Evolutionary conservation across 2,797 vertebrate species (phyloP), one percentile per base, ranked within the genome.

Genomic region (Lithobates sylvaticus): DNA sequence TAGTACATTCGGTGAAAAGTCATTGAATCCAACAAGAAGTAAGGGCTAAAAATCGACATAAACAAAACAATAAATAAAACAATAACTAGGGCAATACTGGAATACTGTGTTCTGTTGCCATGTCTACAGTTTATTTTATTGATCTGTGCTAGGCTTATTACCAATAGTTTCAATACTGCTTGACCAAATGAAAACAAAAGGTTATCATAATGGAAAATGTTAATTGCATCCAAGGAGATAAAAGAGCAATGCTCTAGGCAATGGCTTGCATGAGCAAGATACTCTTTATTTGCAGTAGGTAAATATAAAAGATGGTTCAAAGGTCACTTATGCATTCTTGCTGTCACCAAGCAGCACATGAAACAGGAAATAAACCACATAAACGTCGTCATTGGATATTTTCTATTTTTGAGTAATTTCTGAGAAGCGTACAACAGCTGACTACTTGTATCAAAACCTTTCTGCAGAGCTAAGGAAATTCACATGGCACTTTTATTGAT

Each of bases 191-290:
- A 74, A 73, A 64, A 18, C 32, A 75, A 47, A 77, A 77, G 39
- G 84, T 80, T 75, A 79, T 79, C 70, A 47, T 29, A 80, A 80
- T 73, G 77, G 58, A 80, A 85, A 73, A 36, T 50, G 76, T 71
- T 21, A 78, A 85, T 54, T 78, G 68, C 34, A 85, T 71, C 39
- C 58, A 83, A 27, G 47, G 36, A 78, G 68, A 77, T 85, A 85
- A 73, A 23, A 47, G 67, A 76, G 15, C 34, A 21, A n/a, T 72
- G 23, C 6, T 32, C 32, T 71, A 13, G 44, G 34, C 54, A 16
- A 29, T 71, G 34, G 78, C n/a, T n/a, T 42, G n/a, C 32, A 64
- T 78, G 32, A 76, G 32, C 65, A 42, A 36, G 27, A 77, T 70
- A 34, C 4, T 15, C 18, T 78, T 78, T 77, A 58, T 84, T 76